A percentile compares a stretch with the other conserved stretches of the same genome.
These are phyloP conservation scores for Ashinkailepas kermadecensis DNA, from an alignment of 2,888 invertebrate species.

Conservation along the genomic window DNA sequence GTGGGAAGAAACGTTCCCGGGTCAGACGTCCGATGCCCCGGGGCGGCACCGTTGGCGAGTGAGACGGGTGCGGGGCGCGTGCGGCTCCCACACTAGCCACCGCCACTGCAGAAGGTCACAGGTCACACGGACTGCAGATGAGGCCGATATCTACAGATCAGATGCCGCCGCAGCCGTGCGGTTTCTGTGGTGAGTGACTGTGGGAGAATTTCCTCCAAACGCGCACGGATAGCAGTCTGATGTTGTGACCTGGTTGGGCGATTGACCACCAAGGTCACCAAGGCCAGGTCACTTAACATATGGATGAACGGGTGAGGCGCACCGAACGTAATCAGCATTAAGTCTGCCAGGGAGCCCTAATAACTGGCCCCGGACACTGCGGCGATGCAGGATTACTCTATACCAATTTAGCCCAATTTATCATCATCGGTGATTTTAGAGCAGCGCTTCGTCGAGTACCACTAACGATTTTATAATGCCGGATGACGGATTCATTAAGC, in stretches of 20 bases:
- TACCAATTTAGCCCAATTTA: too few relatives aligned
- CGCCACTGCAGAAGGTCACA: neutral
- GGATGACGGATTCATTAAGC: neutral
- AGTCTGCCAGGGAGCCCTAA: too few relatives aligned
- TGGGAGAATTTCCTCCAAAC: neutral
- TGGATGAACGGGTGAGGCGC: too few relatives aligned
- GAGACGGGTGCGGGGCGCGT: slow-evolving; percentile 6
- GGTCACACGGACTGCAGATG: neutral
- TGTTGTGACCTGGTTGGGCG: too few relatives aligned
- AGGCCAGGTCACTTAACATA: too few relatives aligned
- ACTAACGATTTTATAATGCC: neutral
- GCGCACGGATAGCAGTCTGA: too few relatives aligned
- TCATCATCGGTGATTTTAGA: too few relatives aligned
- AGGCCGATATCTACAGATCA: neutral
- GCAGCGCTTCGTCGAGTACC: too few relatives aligned
- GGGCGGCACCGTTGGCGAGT: neutral
- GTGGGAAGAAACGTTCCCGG: neutral
- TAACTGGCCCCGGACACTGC: too few relatives aligned
- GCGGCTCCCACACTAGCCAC: neutral
- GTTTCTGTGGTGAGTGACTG: neutral
- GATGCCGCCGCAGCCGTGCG: neutral
- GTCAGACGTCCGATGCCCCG: neutral
- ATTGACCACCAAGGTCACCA: too few relatives aligned
- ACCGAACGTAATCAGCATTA: too few relatives aligned
- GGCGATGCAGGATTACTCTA: too few relatives aligned